phyloP scores from a whole-genome alignment of 53 echinoderm and acorn worm species.

The Paelopatides confundens region DNA sequence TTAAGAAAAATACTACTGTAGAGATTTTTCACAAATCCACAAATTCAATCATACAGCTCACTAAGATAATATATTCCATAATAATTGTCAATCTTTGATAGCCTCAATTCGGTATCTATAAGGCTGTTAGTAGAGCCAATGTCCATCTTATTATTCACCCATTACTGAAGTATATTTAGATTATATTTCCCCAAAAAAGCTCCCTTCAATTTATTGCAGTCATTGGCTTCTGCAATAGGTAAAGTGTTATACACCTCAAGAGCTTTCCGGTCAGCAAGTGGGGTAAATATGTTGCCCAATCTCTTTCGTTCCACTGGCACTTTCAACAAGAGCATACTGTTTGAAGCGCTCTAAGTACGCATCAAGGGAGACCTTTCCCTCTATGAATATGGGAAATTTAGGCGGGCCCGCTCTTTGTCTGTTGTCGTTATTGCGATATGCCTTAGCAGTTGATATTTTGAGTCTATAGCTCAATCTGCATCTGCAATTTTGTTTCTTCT shows the following conservation, averaged over 20 bases:
- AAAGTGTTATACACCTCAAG: slow-evolving; percentile 21
- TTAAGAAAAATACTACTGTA: too few species aligned
- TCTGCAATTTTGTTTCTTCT: too few species aligned
- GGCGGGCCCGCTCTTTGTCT: slow-evolving; percentile 46
- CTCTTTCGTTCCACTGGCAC: neutral
- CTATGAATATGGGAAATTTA: slow-evolving; percentile 15
- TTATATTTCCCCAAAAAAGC: neutral
- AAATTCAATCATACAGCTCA: too few species aligned
- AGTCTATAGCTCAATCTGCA: too few species aligned
- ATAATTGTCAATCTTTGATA: too few species aligned
- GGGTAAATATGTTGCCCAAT: slow-evolving; percentile 40
- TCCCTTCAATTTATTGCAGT: slow-evolving; percentile 26
- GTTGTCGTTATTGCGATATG: neutral
- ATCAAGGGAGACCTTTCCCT: slow-evolving; percentile 47
- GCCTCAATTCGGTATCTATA: too few species aligned
- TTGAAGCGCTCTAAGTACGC: slow-evolving; percentile 53
- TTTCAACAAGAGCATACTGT: slow-evolving; percentile 1
- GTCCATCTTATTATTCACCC: too few species aligned
- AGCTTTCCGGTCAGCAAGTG: slow-evolving; percentile 38
- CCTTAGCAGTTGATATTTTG: neutral
- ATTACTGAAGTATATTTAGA: too few species aligned
- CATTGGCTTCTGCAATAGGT: neutral
- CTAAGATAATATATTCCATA: too few species aligned
- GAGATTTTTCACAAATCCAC: too few species aligned
- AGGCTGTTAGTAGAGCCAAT: too few species aligned